Percentiles rank a stretch among this genome's conserved stretches.
These are phyloP conservation scores for Brachionus rubens DNA, from an alignment of 1,140 invertebrate genomes.

Conservation along the genomic window DNA sequence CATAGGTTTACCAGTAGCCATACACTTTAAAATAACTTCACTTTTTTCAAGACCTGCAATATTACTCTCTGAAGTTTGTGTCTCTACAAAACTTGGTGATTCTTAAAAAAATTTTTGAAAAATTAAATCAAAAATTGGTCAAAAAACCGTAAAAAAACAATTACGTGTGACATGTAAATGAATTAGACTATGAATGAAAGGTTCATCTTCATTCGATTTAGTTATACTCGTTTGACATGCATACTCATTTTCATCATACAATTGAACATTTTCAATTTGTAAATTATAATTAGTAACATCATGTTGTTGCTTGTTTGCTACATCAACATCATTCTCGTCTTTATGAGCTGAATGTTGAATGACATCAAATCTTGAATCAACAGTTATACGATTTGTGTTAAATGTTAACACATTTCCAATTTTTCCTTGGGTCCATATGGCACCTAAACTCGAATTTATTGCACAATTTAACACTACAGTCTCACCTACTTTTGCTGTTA, in stretches of 20 bases:
- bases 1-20: conserved; percentile 15
- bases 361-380: conserved; percentile 31
- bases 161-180: conserved; percentile 41
- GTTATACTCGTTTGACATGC: conserved; percentile 39
- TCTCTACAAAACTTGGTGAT: conserved; percentile 41
- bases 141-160: neutral
- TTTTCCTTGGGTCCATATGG: conserved; percentile 32
- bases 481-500: conserved; percentile 44
- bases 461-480: conserved; percentile 6
- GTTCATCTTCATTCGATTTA: conserved; percentile 26
- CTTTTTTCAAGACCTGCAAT: conserved; percentile 26
- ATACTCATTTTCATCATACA: conserved; percentile 46
- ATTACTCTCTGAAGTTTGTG: conserved; percentile 23
- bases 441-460: conserved; percentile 22
- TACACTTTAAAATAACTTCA: conserved; percentile 12
- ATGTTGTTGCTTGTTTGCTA: neutral
- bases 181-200: conserved; percentile 19
- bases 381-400: conserved; percentile 40
- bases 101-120: conserved; percentile 11
- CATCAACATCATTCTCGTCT: neutral
- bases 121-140: neutral
- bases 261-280: conserved; percentile 40
- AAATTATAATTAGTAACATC: conserved; percentile 29
- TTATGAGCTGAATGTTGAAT: conserved; percentile 10
- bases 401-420: conserved; percentile 42